Conservation (phyloP, 2,113 vertebrate species). For the Echinops telfairi region DNA sequence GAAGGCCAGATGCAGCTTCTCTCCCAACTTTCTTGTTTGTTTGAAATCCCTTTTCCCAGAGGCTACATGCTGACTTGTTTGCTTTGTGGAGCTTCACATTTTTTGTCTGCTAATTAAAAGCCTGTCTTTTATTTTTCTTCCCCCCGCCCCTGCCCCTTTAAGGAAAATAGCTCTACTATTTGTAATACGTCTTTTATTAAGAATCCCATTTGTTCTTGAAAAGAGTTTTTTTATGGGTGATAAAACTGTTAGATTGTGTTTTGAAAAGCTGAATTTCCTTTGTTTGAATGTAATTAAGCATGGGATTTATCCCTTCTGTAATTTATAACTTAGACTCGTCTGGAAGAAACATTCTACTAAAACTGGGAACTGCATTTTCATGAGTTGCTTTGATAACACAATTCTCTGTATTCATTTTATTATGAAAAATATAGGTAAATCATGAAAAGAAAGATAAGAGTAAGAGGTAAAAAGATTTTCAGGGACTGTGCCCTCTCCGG, state of each 20-base stretch:
- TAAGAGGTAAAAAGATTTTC: background rate
- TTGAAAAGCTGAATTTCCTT: conserved; percentile 19
- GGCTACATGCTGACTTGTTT: conserved; percentile 62
- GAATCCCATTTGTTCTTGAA: conserved; percentile 40
- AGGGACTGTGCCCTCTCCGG: background rate
- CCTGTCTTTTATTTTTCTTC: background rate
- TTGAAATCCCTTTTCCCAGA: conserved; percentile 72
- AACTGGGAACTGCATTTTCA: conserved; percentile 1
- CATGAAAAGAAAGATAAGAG: background rate
- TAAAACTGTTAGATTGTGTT: conserved; percentile 54
- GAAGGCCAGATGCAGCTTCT: conserved; percentile 65
- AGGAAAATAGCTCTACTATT: conserved; percentile 32
- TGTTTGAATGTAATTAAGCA: conserved; percentile 40
- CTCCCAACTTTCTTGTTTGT: conserved; percentile 74
- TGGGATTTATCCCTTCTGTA: conserved; percentile 20
- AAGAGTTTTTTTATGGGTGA: conserved; percentile 12
- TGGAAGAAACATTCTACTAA: background rate
- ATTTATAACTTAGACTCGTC: conserved; percentile 29
- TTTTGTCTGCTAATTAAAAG: conserved; percentile 68
- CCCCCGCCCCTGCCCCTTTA: conserved; percentile 24
- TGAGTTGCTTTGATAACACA: background rate
- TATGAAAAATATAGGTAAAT: background rate
- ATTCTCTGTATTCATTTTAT: background rate
- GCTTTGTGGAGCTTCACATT: conserved; percentile 38
- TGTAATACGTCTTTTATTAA: conserved; percentile 44